A percentile compares a stretch with the other conserved stretches of the same genome.
phyloP scores from a whole-genome alignment of 2,888 invertebrate genomes.

The Polylopha cassiicola region DNA sequence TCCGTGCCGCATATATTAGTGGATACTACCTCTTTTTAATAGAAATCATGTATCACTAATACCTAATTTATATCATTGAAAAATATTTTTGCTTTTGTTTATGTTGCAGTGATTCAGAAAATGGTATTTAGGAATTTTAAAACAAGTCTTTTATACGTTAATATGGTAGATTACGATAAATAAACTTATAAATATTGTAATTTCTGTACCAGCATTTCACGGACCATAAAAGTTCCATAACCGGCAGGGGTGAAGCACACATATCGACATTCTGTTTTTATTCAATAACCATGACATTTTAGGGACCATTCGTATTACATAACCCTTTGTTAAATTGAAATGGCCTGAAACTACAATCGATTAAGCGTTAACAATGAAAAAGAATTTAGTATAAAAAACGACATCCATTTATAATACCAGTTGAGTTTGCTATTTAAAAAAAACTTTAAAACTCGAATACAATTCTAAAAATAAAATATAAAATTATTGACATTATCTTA shows the following conservation, averaged over 20 bases:
- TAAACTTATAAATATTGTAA: slow-evolving; percentile 33
- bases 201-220: slow-evolving; percentile 57
- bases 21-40: too few relatives aligned
- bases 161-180: slow-evolving; percentile 25
- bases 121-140: too few relatives aligned
- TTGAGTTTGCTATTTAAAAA: slow-evolving; percentile 10
- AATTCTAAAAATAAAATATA: slow-evolving; percentile 6
- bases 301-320: slow-evolving; percentile 48
- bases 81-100: too few relatives aligned
- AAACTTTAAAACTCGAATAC: neutral
- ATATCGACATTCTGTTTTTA: slow-evolving; percentile 57
- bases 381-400: slow-evolving; percentile 10
- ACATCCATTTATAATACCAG: slow-evolving; percentile 2
- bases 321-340: slow-evolving; percentile 60
- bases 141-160: slow-evolving; percentile 16
- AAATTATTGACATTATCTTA: slow-evolving; percentile 17
- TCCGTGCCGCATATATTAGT: too few relatives aligned
- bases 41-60: too few relatives aligned
- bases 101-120: neutral
- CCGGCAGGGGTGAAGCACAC: slow-evolving; percentile 45
- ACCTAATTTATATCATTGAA: too few relatives aligned
- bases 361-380: slow-evolving; percentile 28
- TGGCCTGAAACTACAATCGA: slow-evolving; percentile 48
- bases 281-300: slow-evolving; percentile 55
- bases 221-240: slow-evolving; percentile 56